phyloP scores from a whole-genome alignment of 2,113 vertebrate genomes.

The Tetrao urogallus region DNA sequence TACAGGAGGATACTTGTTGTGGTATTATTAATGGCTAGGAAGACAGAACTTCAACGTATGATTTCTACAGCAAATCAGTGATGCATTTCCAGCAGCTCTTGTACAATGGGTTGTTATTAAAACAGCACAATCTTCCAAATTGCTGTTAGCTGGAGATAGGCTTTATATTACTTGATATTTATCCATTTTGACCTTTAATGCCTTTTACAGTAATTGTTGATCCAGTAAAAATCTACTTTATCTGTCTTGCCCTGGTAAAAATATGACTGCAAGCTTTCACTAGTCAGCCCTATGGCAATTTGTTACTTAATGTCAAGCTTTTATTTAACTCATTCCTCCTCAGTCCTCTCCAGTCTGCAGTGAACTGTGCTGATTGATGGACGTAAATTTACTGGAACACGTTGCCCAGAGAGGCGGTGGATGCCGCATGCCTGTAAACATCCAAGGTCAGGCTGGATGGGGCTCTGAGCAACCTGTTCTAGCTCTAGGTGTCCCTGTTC shows the following conservation, averaged over 20 bases:
- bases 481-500: too few relatives aligned
- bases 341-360: neutral
- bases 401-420: too few relatives aligned
- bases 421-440: too few relatives aligned
- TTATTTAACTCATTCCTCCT: neutral
- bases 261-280: slow-evolving; percentile 8
- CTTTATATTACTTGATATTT: slow-evolving; percentile 64
- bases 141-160: slow-evolving; percentile 38
- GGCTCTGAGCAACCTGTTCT: too few relatives aligned
- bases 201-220: slow-evolving; percentile 58
- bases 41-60: neutral
- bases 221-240: slow-evolving; percentile 58
- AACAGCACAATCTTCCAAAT: slow-evolving; percentile 8
- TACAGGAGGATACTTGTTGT: slow-evolving; percentile 40
- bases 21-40: slow-evolving; percentile 49
- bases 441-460: too few relatives aligned
- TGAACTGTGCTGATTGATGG: neutral
- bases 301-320: neutral
- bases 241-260: slow-evolving; percentile 21
- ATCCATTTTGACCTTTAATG: slow-evolving; percentile 68
- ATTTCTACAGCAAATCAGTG: neutral
- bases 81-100: slow-evolving; percentile 30
- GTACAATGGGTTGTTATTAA: slow-evolving; percentile 20
- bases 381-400: neutral
- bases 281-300: neutral